Conservation (phyloP, 2,797 vertebrate species). For the Avahi laniger region DNA sequence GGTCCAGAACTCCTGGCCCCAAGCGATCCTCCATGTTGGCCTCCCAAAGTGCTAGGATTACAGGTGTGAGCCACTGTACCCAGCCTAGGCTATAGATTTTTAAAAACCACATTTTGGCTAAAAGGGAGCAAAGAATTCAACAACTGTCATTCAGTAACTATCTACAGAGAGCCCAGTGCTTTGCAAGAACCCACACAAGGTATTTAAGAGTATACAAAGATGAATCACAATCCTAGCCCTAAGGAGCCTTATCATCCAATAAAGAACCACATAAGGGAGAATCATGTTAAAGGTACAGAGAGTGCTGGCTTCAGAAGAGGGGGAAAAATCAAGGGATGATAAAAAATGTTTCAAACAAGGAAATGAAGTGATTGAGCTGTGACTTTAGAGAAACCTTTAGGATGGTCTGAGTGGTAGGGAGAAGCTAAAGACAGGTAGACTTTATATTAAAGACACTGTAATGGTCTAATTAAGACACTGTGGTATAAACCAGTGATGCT, state of each 20-base stretch:
- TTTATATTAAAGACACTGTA: background rate
- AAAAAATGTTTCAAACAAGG: background rate
- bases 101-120: constrained; percentile 43
- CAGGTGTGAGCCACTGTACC: background rate
- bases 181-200: constrained; percentile 36
- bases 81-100: background rate
- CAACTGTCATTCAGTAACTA: background rate
- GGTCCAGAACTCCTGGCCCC: background rate
- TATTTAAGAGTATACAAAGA: constrained; percentile 42
- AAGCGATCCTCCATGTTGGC: background rate
- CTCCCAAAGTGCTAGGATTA: background rate
- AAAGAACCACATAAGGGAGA: background rate
- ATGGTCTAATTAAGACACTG: background rate
- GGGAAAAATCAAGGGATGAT: background rate
- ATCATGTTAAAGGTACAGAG: constrained; percentile 10
- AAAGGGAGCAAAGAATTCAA: constrained; percentile 31
- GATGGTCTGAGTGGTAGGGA: background rate
- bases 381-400: background rate
- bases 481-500: background rate
- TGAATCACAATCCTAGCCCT: background rate
- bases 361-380: background rate
- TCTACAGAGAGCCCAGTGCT: constrained; percentile 32
- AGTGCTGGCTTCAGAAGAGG: background rate
- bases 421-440: background rate
- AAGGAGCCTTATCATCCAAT: constrained; percentile 18